phyloP scores from a whole-genome alignment of 2,113 vertebrate species.

The Prunella fulvescens region DNA sequence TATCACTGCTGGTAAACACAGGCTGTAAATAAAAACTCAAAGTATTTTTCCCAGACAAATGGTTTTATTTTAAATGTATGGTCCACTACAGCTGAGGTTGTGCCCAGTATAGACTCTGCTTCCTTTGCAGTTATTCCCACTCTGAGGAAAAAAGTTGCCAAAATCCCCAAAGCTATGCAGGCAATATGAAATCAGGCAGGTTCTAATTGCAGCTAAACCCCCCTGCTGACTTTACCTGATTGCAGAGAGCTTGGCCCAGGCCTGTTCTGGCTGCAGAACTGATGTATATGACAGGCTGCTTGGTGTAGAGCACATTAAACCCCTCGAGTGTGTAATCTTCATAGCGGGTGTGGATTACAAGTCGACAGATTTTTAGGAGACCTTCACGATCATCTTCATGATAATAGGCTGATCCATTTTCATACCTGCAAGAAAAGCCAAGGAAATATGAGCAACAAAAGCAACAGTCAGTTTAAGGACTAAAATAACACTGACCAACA shows the following conservation, averaged over 20 bases:
- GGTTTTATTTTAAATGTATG: background rate
- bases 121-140: background rate
- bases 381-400: slow-evolving; percentile 95
- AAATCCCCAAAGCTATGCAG: background rate
- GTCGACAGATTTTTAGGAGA: slow-evolving; percentile 87
- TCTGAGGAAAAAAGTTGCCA: background rate
- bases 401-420: slow-evolving; percentile 93
- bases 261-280: slow-evolving; percentile 89
- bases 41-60: background rate
- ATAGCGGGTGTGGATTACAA: slow-evolving; percentile 88
- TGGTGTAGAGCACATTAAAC: slow-evolving; percentile 78
- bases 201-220: background rate
- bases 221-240: slow-evolving; percentile 78
- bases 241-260: slow-evolving; percentile 90
- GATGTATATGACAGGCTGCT: slow-evolving; percentile 90
- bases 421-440: slow-evolving; percentile 79
- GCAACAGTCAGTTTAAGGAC: background rate
- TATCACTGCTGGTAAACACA: background rate
- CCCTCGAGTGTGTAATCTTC: slow-evolving; percentile 91
- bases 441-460: background rate
- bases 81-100: background rate
- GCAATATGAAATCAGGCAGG: background rate
- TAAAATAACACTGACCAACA: background rate
- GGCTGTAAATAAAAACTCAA: background rate
- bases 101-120: background rate